Percentiles rank a stretch among this genome's conserved stretches.
These are phyloP conservation scores for Bombus waltoni DNA, from an alignment of 1,140 invertebrate species.

Conservation along the genomic window DNA sequence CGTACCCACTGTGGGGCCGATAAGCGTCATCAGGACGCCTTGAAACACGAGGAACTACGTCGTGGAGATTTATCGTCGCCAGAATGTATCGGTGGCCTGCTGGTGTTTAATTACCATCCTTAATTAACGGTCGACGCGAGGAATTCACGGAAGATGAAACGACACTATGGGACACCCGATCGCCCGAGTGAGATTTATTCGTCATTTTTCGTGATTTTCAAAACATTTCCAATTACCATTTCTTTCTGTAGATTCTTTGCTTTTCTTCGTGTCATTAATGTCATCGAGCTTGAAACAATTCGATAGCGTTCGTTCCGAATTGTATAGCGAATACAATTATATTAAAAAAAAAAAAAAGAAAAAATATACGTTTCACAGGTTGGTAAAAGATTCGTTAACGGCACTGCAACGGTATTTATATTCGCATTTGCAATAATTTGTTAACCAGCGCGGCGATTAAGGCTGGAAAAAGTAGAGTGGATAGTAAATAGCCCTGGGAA, in stretches of 20 bases:
- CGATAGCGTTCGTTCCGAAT: background rate
- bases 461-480: background rate
- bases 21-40: slow-evolving; percentile 19
- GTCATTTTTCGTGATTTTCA: background rate
- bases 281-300: background rate
- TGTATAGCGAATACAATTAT: too few species aligned
- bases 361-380: background rate
- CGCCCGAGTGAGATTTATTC: slow-evolving; percentile 1
- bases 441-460: background rate
- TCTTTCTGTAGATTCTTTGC: background rate
- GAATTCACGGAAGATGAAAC: slow-evolving; percentile 36
- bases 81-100: background rate
- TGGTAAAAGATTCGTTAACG: slow-evolving; percentile 5
- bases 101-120: slow-evolving; percentile 43
- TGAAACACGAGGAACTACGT: background rate
- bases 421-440: background rate
- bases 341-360: background rate
- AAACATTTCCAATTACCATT: background rate
- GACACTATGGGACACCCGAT: background rate
- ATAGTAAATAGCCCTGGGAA: too few species aligned
- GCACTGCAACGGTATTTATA: background rate
- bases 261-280: background rate
- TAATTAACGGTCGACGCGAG: slow-evolving; percentile 52
- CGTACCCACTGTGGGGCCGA: background rate
- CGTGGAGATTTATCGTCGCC: slow-evolving; percentile 55